Evolutionary conservation across 2,797 vertebrate genomes (phyloP).

Genomic region (Melanotaenia parkinsoni): DNA sequence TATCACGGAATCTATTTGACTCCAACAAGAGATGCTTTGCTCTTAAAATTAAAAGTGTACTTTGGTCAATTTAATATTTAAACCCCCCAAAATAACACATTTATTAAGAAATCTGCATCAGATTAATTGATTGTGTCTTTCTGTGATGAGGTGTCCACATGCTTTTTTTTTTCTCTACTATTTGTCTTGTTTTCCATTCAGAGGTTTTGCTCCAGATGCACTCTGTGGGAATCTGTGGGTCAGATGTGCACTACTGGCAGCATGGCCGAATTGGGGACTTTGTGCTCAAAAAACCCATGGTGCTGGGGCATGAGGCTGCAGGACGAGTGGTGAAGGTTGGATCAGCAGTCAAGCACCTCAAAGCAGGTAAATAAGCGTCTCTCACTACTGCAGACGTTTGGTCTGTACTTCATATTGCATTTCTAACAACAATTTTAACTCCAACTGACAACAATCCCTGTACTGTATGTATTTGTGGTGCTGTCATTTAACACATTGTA

Average conservation of each 20-base stretch:
- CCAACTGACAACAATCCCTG: fast-evolving
- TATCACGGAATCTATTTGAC: neutral
- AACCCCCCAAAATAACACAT: neutral
- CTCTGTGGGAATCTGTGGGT: constrained; percentile 96
- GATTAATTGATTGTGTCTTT: neutral
- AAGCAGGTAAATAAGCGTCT: constrained; percentile 81
- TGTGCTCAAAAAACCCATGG: constrained; percentile 90
- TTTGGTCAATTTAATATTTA: neutral
- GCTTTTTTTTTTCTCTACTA: neutral
- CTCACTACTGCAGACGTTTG: neutral
- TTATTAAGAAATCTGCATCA: neutral
- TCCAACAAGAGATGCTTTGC: neutral
- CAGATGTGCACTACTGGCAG: constrained; percentile 96
- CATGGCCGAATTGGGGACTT: constrained; percentile 90
- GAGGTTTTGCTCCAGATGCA: constrained; percentile 95
- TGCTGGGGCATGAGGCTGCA: constrained; percentile 93
- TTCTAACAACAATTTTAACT: neutral
- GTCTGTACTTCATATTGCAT: neutral
- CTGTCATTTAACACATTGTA: neutral
- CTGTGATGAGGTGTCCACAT: neutral
- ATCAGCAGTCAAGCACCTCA: constrained; percentile 87
- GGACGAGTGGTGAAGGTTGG: constrained; percentile 91
- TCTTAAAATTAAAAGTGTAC: neutral
- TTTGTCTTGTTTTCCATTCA: constrained; percentile 54
- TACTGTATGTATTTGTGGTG: neutral